Base-by-base conservation (phyloP, 2,888 invertebrate species). In the Zeuzera pyrina region DNA sequence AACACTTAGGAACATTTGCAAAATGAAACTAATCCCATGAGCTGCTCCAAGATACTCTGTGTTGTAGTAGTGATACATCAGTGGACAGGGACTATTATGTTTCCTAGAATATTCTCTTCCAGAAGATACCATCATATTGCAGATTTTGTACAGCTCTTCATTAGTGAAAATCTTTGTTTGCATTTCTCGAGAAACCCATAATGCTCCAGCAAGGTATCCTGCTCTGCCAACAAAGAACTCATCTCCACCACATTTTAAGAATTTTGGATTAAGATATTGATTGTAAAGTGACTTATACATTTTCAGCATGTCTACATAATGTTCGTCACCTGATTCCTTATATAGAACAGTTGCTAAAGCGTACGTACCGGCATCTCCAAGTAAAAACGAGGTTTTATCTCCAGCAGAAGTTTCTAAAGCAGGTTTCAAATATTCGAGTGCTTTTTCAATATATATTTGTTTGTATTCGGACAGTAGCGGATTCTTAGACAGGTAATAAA, bases 201-300 rank as follows among this genome's bases (percentile, higher is more conserved):
- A 62, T 3, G 89, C 88, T 3, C 93, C 94, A 43, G 90, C 89
- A 1, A 95, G 61, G 51, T 91, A 95, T 0, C 95, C 95, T 25
- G 94, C 89, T 39, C 95, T 85, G 0, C 95, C 95, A 1, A 94
- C 93, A 52, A 95, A 89, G 12, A 94, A 74, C 64, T 95, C 95
- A 68, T 95, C 94, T 16, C 91, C 91, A 11, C 91, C 91, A 52
- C 86, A 86, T 52, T 85, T 84, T 7, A 88, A 69, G 49, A 89
- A 90, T 42, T 62, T 74, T 0, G 76, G 69, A 33, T 65, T 62
- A 13, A 81, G 47, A 38, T 66, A 81, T 6, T 51, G 50, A 7
- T 34, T 35, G 22, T 78, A 68, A 5, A 85, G 65, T 6, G 78
- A 67, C 36, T 72, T 74, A 37, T 79, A 78, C 14, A 59, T 55